Evolutionary conservation across 2,888 invertebrate genomes (phyloP), one percentile per base, ranked within the genome.

Genomic region (Oscheius sp.): DNA sequence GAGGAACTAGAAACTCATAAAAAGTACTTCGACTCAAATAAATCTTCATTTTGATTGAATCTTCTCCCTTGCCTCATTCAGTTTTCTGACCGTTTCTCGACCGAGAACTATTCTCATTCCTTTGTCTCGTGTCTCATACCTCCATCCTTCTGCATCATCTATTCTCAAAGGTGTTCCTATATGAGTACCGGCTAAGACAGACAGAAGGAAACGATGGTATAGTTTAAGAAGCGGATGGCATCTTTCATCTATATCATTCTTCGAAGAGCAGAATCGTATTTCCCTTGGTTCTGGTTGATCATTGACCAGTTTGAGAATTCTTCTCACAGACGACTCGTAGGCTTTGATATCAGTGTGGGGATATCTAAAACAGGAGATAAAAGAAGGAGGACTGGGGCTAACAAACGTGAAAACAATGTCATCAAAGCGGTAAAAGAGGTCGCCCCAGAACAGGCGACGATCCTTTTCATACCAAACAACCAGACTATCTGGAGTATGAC

Each of bases 131-230:
- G 79, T 77, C 50, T 79, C 79, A 54, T 59, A 79, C 3, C 79
- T 70, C 51, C 75, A 73, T 38, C 79, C 79, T 56, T 79, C 79
- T 9, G 76, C 79, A 20, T 79, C 79, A 63, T 79, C 79, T 33
- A 79, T 76, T 62, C 79, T 70, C 51, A 79, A 66, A 30, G 68
- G 68, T 2, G 71, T 73, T 47, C 79, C 79, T 20, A 44, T 54
- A 61, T 77, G 77, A 6, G 77, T 74, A 45, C 79, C 79, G 17
- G 79, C 75, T 54, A 76, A 63, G 5, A 79, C 69, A n/a, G 77
- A 67, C 9, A 74, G 45, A 32, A 79, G 67, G 64, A 79, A 79
- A 24, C 77, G 70, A 63, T 79, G 75, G 49, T 72, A 76, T 14
- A 73, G 69, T 41, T 79, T 79, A 56, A 79, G 67, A 38, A 50